phyloP scores from a whole-genome alignment of 2,888 invertebrate species.

The Mellilla xanthometata region DNA sequence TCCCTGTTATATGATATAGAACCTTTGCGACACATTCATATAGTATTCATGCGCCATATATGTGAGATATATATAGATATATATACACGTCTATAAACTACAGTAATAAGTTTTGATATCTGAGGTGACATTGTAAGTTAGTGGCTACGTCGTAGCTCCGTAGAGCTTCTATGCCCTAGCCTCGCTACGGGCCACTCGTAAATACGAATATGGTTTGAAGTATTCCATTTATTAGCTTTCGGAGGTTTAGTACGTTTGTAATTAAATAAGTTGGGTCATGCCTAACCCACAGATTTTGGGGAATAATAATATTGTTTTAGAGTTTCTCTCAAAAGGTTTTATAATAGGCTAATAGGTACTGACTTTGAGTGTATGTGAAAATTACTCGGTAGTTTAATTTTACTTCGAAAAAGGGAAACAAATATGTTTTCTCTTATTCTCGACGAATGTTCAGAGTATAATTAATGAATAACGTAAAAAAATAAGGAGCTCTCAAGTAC shows the following conservation, averaged over 20 bases:
- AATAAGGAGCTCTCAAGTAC: too few relatives aligned
- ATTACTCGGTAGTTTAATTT: too few relatives aligned
- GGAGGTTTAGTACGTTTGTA: constrained; percentile 16
- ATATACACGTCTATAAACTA: constrained; percentile 23
- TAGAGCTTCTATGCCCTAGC: constrained; percentile 14
- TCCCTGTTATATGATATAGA: constrained; percentile 7
- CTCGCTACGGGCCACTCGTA: constrained; percentile 20
- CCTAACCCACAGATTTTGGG: neutral
- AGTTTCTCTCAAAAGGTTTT: neutral
- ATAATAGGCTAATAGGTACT: too few relatives aligned
- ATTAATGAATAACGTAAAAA: too few relatives aligned
- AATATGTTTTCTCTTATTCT: too few relatives aligned
- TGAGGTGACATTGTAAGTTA: constrained; percentile 29
- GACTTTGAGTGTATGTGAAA: too few relatives aligned
- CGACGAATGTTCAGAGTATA: too few relatives aligned
- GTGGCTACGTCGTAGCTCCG: constrained; percentile 16
- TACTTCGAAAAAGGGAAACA: too few relatives aligned
- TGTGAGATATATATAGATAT: too few relatives aligned
- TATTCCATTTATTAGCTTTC: constrained; percentile 20
- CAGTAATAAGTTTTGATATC: constrained; percentile 28
- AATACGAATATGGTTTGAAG: constrained; percentile 20
- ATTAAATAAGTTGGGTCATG: constrained; percentile 20
- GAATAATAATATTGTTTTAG: constrained; percentile 13
- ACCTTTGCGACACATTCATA: constrained; percentile 1
- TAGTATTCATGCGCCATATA: constrained; percentile 4